Percentiles rank a stretch among this genome's conserved stretches.
Conservation (phyloP, 2,797 vertebrate genomes). For the Channallabes apus region DNA sequence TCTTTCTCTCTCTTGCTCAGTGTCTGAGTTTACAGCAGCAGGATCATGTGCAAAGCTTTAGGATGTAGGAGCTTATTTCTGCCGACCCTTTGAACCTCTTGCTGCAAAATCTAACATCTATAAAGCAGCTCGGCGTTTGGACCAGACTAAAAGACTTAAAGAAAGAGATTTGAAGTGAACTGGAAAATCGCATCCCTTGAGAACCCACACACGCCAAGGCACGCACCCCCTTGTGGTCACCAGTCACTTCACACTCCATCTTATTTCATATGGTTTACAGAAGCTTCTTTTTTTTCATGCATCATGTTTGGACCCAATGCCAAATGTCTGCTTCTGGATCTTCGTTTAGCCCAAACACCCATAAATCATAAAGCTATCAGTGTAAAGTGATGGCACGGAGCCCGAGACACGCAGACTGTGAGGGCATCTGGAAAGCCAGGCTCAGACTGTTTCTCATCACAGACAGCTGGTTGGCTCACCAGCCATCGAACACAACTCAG, state of each 20-base stretch:
- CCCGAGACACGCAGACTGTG: constrained; percentile 48
- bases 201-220: background rate
- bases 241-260: constrained; percentile 58
- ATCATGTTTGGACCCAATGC: constrained; percentile 25
- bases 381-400: constrained; percentile 47
- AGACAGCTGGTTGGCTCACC: constrained; percentile 50
- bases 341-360: constrained; percentile 31
- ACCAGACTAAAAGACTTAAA: constrained; percentile 7
- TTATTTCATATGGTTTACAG: constrained; percentile 21
- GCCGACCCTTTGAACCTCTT: constrained; percentile 55
- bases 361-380: constrained; percentile 50
- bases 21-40: background rate
- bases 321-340: constrained; percentile 47
- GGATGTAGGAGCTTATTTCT: constrained; percentile 62
- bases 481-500: constrained; percentile 25
- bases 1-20: background rate
- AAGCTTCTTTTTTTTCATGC: constrained; percentile 20
- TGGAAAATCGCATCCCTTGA: background rate
- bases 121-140: background rate
- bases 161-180: background rate
- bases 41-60: constrained; percentile 44
- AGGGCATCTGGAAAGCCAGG: constrained; percentile 52
- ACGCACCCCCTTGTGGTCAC: constrained; percentile 73
- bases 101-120: constrained; percentile 12
- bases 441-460: constrained; percentile 36